Evolutionary conservation across 1,140 invertebrate genomes (phyloP), one percentile per base, ranked within the genome.

Genomic region (Dreissena rostriformis): DNA sequence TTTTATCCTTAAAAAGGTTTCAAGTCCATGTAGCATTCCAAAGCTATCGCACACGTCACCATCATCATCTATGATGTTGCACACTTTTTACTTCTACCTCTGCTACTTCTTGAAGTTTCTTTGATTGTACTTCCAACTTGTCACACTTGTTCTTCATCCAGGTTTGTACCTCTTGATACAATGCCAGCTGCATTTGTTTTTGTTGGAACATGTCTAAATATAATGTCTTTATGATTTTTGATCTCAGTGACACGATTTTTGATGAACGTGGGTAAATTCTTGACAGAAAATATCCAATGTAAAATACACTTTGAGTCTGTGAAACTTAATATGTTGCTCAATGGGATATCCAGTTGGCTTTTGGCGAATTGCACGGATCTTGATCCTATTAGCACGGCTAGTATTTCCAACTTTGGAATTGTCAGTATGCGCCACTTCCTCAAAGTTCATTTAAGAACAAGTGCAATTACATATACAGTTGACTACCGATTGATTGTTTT

Each of bases 271-370:
- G 26, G 67, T 26, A 68, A 26, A 19, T 63, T 39, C 67, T 68
- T 68, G 19, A 22, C 26, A 22, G 67, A 68, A 19, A 17, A n/a
- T 22, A 68, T 68, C 67, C 19, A 68, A 22, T 68, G 67, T 68
- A 68, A 68, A 5, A 68, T n/a, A 68, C 67, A 68, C 26, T 28
- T 22, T 17, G 19, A 68, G 24, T 68, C 67, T 68, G 24, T 68
- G 24, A 22, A 28, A 17, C 5, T 28, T 1, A n/a, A 17, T 39
- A 26, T 39, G 19, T 19, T 19, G 26, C 26, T 39, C 29, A 68
- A 68, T 68, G 19, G 24, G 6, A 68, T 28, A 26, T 22, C 26
- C 24, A 28, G 17, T 39, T 68, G 19, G 26, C 19, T 28, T 68
- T 68, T n/a, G 26, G 24, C 67, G 26, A 28, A 68, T 39, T 68